Conservation (phyloP, 2,797 vertebrate species). For the Menidia menidia region DNA sequence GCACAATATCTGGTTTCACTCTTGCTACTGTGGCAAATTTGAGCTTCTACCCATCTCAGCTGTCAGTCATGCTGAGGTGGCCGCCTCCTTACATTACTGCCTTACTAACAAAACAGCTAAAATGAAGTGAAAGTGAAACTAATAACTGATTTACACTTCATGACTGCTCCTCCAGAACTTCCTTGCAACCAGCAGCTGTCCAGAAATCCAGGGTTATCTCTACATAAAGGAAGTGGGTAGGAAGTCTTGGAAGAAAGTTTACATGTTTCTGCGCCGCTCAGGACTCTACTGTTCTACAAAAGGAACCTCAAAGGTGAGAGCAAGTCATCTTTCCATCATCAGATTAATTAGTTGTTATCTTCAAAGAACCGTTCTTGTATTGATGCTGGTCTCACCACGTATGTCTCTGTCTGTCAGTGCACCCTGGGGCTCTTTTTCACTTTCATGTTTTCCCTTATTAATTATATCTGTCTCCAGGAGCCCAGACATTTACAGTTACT, state of each 20-base stretch:
- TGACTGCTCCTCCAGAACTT: slow-evolving; percentile 86
- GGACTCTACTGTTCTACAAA: slow-evolving; percentile 98
- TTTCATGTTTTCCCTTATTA: slow-evolving; percentile 52
- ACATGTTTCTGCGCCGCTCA: slow-evolving; percentile 93
- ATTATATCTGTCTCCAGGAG: slow-evolving; percentile 84
- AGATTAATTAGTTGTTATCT: slow-evolving; percentile 24
- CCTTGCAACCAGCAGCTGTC: slow-evolving; percentile 92
- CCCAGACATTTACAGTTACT: slow-evolving; percentile 95
- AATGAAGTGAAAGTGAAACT: slow-evolving; percentile 11
- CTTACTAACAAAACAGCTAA: slow-evolving; percentile 1
- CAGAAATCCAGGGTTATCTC: slow-evolving; percentile 96
- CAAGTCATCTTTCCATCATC: slow-evolving; percentile 6
- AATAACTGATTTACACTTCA: not conserved
- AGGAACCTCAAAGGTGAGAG: slow-evolving; percentile 93
- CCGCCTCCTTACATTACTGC: no score
- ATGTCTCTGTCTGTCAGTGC: slow-evolving; percentile 9
- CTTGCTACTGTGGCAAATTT: no score
- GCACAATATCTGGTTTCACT: not conserved
- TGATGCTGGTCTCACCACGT: slow-evolving; percentile 21
- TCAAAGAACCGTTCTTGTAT: slow-evolving; percentile 28
- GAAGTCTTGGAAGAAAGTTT: slow-evolving; percentile 97
- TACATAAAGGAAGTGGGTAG: slow-evolving; percentile 94
- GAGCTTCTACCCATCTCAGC: no score
- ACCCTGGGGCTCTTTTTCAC: slow-evolving; percentile 43
- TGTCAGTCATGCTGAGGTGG: no score